These are phyloP conservation scores for Strigamia crassipes DNA, from an alignment of 2,888 invertebrate species.

Conservation along the genomic window DNA sequence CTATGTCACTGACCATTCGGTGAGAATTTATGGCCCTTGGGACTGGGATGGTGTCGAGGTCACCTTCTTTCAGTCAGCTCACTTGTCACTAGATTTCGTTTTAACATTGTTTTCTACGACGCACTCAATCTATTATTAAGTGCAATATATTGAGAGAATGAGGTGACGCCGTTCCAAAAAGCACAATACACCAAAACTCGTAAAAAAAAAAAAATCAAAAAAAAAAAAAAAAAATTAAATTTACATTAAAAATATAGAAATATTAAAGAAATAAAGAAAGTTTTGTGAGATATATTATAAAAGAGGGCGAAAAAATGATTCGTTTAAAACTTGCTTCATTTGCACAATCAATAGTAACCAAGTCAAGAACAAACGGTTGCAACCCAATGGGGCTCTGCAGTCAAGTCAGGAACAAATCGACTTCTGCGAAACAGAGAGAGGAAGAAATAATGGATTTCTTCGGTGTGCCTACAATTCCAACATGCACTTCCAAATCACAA, in stretches of 20 bases:
- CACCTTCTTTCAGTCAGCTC: conserved; percentile 18
- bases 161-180: neutral
- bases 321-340: neutral
- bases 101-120: conserved; percentile 26
- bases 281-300: too few relatives aligned
- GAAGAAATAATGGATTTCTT: conserved; percentile 30
- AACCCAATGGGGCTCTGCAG: neutral
- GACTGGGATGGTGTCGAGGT: conserved; percentile 14
- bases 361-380: neutral
- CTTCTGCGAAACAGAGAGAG: conserved; percentile 6
- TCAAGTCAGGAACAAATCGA: neutral
- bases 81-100: conserved; percentile 25
- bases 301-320: neutral
- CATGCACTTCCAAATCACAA: conserved; percentile 13
- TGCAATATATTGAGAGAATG: too few relatives aligned
- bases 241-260: neutral
- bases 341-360: conserved; percentile 17
- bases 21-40: conserved; percentile 15
- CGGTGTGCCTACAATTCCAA: neutral
- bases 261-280: neutral
- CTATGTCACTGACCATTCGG: conserved; percentile 6
- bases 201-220: too few relatives aligned
- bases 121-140: conserved; percentile 22
- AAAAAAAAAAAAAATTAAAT: too few relatives aligned
- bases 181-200: neutral